These are phyloP conservation scores for Chloropsis cyanopogon DNA, from an alignment of 2,113 vertebrate genomes.

Conservation along the genomic window DNA sequence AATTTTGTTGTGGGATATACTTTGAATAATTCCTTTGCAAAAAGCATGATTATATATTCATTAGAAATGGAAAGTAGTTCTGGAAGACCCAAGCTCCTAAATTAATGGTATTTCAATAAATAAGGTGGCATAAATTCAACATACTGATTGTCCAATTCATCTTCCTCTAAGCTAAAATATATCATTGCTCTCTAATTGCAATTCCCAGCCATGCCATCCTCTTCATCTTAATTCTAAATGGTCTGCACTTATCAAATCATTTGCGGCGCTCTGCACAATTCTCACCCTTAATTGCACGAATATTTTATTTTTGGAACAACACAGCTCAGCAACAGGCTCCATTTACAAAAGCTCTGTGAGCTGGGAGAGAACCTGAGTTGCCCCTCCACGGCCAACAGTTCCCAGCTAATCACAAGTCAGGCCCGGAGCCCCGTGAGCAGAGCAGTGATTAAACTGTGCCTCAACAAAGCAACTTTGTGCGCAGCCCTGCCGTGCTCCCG, in stretches of 20 bases:
- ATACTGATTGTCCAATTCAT: neutral
- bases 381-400: neutral
- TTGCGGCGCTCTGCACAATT: neutral
- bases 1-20: neutral
- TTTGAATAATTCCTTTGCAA: neutral
- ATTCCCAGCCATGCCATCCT: neutral
- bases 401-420: neutral
- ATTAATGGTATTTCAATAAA: neutral
- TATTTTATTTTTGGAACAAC: conserved; percentile 33
- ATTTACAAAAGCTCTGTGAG: neutral
- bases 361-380: neutral
- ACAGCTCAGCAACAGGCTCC: conserved; percentile 1
- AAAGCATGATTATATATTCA: neutral
- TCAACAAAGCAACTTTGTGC: conserved; percentile 42
- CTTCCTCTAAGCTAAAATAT: neutral
- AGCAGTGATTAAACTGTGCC: neutral
- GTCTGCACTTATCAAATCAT: neutral
- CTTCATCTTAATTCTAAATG: conserved; percentile 18
- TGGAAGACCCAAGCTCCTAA: neutral
- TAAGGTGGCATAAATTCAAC: neutral
- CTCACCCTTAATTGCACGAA: neutral
- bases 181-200: neutral
- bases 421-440: neutral
- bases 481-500: neutral
- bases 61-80: neutral